phyloP scores from a whole-genome alignment of 2,113 vertebrate genomes.

The Spea multiplicata region DNA sequence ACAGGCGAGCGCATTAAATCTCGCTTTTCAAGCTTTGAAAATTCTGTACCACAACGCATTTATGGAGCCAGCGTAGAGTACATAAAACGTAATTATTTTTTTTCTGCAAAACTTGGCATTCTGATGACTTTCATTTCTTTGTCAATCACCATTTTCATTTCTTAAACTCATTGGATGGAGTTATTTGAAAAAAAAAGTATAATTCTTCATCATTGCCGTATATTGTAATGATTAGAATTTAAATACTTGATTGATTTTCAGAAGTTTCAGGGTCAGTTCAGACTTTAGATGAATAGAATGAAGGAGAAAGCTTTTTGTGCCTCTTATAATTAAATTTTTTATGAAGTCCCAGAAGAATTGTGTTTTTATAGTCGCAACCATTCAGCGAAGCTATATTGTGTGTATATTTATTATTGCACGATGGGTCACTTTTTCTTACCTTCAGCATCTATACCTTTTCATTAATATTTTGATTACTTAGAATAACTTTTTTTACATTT shows the following conservation, averaged over 20 bases:
- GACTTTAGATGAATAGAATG: not conserved
- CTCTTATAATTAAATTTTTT: too few relatives aligned
- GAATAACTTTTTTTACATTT: too few relatives aligned
- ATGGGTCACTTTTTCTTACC: too few relatives aligned
- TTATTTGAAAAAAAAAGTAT: not conserved
- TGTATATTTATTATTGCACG: too few relatives aligned
- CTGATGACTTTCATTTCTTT: constrained; percentile 18
- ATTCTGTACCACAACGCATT: not conserved
- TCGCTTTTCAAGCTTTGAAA: constrained; percentile 7
- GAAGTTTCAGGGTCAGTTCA: not conserved
- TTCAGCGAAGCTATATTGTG: too few relatives aligned
- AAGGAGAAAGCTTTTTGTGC: not conserved
- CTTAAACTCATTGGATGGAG: constrained; percentile 10
- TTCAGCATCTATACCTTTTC: too few relatives aligned
- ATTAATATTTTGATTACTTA: too few relatives aligned
- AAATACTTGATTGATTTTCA: constrained; percentile 8
- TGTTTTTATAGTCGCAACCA: too few relatives aligned
- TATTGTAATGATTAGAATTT: constrained; percentile 8
- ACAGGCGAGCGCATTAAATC: constrained; percentile 8
- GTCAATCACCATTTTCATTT: constrained; percentile 30
- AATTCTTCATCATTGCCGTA: constrained; percentile 1
- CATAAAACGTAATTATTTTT: constrained; percentile 32
- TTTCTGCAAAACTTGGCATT: constrained; percentile 20
- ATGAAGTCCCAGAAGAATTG: too few relatives aligned
- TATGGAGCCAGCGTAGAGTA: not conserved